phyloP scores from a whole-genome alignment of 2,113 vertebrate species.

The Lycocorax pyrrhopterus region DNA sequence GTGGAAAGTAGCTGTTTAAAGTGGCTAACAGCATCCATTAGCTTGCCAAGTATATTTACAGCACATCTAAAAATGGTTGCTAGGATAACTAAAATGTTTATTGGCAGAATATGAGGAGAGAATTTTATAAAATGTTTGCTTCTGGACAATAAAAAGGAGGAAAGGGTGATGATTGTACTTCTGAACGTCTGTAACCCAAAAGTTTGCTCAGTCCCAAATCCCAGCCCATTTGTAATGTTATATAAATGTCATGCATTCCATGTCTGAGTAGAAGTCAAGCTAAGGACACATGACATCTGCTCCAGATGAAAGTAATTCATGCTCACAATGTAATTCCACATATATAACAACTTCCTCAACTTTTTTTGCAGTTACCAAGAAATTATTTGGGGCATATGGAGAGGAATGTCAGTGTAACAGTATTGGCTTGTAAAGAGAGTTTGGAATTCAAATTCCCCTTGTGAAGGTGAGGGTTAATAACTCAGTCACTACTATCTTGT shows the following conservation, averaged over 20 bases:
- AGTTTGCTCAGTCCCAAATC: not conserved
- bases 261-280: conserved; percentile 3
- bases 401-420: not conserved
- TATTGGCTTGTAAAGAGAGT: not conserved
- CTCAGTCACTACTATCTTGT: not conserved
- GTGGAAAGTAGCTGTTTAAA: conserved; percentile 4
- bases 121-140: conserved; percentile 27
- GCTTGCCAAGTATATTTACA: not conserved
- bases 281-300: conserved; percentile 40
- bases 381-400: not conserved
- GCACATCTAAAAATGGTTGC: not conserved
- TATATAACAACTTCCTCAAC: conserved; percentile 30
- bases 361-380: not conserved
- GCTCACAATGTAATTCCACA: conserved; percentile 1
- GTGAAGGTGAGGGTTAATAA: not conserved
- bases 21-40: not conserved
- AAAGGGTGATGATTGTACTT: not conserved
- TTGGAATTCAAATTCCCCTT: not conserved
- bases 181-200: not conserved
- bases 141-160: conserved; percentile 27
- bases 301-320: conserved; percentile 28
- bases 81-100: conserved; percentile 39
- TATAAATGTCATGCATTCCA: conserved; percentile 6
- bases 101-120: conserved; percentile 27
- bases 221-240: not conserved